Conservation (phyloP, 2,888 invertebrate genomes). For the Mythimna vitellina region DNA sequence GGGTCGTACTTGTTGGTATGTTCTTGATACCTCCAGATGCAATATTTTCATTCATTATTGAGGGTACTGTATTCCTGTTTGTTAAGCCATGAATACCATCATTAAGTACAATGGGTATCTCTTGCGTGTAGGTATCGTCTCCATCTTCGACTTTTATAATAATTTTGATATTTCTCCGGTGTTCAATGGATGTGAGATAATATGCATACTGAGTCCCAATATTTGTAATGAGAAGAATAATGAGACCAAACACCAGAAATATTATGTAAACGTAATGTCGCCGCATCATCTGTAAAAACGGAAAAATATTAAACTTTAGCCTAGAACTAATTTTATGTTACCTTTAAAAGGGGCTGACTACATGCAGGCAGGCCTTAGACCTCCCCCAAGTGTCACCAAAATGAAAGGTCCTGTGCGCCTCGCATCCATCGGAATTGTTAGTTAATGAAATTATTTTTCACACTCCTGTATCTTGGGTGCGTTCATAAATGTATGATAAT, state of each 20-base stretch:
- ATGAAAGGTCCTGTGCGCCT: too few species aligned
- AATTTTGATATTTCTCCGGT: constrained; percentile 81
- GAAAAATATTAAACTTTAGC: background rate
- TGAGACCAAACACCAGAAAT: constrained; percentile 81
- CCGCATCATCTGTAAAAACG: constrained; percentile 41
- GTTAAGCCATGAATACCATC: constrained; percentile 70
- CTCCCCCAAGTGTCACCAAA: too few species aligned
- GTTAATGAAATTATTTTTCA: too few species aligned
- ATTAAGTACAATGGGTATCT: constrained; percentile 70
- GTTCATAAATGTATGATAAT: too few species aligned
- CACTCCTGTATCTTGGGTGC: too few species aligned
- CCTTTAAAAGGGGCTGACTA: background rate
- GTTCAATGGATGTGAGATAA: constrained; percentile 80
- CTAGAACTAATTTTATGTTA: background rate
- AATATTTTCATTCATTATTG: background rate
- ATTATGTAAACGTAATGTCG: constrained; percentile 30
- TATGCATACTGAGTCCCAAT: constrained; percentile 85
- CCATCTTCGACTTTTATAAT: constrained; percentile 90
- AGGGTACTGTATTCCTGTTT: background rate
- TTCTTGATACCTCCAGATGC: background rate
- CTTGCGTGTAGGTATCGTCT: constrained; percentile 73
- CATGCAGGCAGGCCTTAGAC: too few species aligned
- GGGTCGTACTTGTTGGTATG: background rate
- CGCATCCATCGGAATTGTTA: too few species aligned
- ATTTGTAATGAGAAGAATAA: constrained; percentile 87